A percentile compares a stretch with the other conserved stretches of the same genome.
Evolutionary conservation across 2,888 invertebrate genomes (phyloP).

Genomic region (Mesorhabditis spiculigera): DNA sequence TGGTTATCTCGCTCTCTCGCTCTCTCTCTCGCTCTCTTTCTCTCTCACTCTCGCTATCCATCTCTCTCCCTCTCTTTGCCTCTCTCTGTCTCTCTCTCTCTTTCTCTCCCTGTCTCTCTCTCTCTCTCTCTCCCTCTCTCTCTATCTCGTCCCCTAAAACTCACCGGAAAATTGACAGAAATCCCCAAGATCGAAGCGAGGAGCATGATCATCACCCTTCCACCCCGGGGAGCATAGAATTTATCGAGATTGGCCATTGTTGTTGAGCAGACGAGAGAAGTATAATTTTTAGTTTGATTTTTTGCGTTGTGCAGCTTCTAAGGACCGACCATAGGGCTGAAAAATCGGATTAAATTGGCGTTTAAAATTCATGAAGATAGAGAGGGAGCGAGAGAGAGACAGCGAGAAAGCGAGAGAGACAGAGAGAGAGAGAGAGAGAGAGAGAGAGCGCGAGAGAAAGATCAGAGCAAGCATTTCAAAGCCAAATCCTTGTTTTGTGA

Average conservation of each 20-base stretch:
- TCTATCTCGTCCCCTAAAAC: not conserved
- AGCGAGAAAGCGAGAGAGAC: no score
- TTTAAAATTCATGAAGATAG: not conserved
- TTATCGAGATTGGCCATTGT: not conserved
- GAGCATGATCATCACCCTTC: not conserved
- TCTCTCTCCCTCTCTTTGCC: no score
- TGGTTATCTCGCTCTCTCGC: no score
- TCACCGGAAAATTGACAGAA: not conserved
- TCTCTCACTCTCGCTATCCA: no score
- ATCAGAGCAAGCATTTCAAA: no score
- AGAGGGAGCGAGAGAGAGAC: not conserved
- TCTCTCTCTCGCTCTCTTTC: no score
- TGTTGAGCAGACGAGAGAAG: not conserved
- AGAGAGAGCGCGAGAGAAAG: no score
- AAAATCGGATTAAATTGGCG: not conserved
- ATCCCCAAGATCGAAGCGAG: not conserved
- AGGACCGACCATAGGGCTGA: conserved; percentile 2
- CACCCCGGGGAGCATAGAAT: not conserved
- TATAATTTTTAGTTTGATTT: no score
- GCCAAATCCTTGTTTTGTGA: no score
- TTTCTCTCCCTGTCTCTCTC: not conserved
- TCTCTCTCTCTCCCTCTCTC: not conserved
- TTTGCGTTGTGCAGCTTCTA: not conserved
- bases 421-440: no score
- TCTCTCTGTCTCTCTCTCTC: no score